Evolutionary conservation across 2,888 invertebrate genomes (phyloP), one percentile per base, ranked within the genome.

Genomic region (Chaetogeoica ovagalla): DNA sequence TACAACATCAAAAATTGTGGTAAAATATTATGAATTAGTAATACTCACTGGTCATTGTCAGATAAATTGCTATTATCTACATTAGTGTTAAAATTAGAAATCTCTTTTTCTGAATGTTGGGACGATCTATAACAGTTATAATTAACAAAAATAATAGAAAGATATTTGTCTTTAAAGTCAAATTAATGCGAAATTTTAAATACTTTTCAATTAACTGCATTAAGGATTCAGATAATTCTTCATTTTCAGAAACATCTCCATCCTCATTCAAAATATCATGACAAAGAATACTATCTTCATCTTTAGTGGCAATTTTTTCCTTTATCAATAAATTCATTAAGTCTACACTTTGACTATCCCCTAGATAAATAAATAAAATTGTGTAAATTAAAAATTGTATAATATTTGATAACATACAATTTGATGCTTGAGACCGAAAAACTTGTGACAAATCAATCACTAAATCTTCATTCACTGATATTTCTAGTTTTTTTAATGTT

Each of bases 301-400:
- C 39, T 62, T 55, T 52, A 57, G 19, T 19, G 39, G 60, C 15
- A 37, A 79, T 71, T 8, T 63, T 55, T 57, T 79, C 79, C 7
- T 79, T 79, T 39, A 79, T 63, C 57, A 79, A 63, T 55, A 79
- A 79, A 71, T 79, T 79, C 79, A 79, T 79, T 57, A 79, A 79
- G 57, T 79, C 79, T 19, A 79, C 57, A 19, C 79, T 79, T 70
- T 79, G 79, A 63, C 79, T 79, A 63, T 79, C 79, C 79, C 79
- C 79, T 79, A 79, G 1, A 66, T 15, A 48, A 48, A 2, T 11
- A 48, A 48, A 48, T 48, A 48, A 48, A 48, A 48, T 48, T 48
- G 1, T 48, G 15, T 13, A 48, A 48, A 48, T 15, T 48, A 48
- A 48, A 48, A 48, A 48, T 15, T 48, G 13, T 48, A 48, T 13